Evolutionary conservation across 2,113 vertebrate genomes (phyloP).

Genomic region (Xenotilapia caudafasciata): DNA sequence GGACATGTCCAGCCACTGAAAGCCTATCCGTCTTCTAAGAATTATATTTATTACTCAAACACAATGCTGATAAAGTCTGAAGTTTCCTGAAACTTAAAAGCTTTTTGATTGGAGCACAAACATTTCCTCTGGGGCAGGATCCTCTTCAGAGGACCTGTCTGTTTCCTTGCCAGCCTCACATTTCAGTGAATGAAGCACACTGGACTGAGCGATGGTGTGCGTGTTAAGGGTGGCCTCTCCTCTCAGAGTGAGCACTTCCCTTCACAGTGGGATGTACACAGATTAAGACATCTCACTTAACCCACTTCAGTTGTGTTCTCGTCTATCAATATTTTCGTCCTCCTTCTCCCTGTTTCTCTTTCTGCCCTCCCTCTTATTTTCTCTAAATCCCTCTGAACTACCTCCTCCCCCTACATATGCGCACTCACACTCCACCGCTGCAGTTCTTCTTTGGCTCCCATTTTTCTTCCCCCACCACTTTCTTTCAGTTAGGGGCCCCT

Average conservation of each 20-base stretch:
- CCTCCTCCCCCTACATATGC: not conserved
- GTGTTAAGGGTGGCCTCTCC: conserved; percentile 4
- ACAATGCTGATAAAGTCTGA: not conserved
- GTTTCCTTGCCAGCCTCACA: not conserved
- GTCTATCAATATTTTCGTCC: conserved; percentile 42
- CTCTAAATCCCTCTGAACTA: not conserved
- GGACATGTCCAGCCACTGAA: not conserved
- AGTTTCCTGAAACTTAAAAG: not conserved
- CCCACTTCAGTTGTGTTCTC: conserved; percentile 36
- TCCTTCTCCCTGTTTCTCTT: not conserved
- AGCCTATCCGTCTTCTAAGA: not conserved
- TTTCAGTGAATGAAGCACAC: conserved; percentile 9
- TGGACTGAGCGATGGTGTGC: not conserved
- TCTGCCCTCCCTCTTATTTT: not conserved
- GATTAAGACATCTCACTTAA: conserved; percentile 70
- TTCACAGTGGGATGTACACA: conserved; percentile 54
- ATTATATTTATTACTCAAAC: not conserved
- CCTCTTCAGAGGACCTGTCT: conserved; percentile 9
- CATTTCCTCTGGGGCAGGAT: not conserved
- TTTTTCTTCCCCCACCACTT: not conserved
- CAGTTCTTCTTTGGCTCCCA: conserved; percentile 16
- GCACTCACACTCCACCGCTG: not conserved
- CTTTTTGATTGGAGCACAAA: conserved; percentile 2
- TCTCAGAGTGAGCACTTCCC: conserved; percentile 45
- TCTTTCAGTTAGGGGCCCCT: conserved; percentile 54